These are phyloP conservation scores for Falco novaeseelandiae DNA, from an alignment of 2,797 vertebrate genomes.

Conservation along the genomic window DNA sequence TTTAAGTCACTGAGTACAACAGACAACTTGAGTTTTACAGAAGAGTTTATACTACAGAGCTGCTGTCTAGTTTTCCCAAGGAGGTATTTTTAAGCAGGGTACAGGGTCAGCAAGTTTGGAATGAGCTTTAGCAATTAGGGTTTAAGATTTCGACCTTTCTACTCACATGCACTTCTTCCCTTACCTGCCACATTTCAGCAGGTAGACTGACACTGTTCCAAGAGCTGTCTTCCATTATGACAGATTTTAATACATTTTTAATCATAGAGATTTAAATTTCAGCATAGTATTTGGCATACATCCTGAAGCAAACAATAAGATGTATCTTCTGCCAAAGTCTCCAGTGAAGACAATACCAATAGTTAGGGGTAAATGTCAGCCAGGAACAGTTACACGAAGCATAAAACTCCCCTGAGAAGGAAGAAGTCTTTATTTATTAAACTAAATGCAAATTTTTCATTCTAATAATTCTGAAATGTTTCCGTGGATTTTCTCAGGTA, in stretches of 20 bases:
- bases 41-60: neutral
- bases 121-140: neutral
- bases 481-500: slow-evolving; percentile 38
- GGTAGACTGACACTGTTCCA: neutral
- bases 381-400: neutral
- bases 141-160: neutral
- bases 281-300: neutral
- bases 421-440: slow-evolving; percentile 10
- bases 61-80: neutral
- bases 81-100: neutral
- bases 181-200: neutral
- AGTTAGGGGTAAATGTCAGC: neutral
- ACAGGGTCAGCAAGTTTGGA: neutral
- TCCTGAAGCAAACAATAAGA: neutral
- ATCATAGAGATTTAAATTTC: neutral
- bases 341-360: neutral
- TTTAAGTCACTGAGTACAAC: neutral
- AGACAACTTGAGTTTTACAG: neutral
- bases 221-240: neutral
- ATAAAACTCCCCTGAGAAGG: neutral
- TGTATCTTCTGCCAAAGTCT: neutral
- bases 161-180: neutral
- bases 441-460: slow-evolving; percentile 12
- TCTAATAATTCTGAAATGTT: neutral
- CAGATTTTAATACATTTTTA: slow-evolving; percentile 31